These are phyloP conservation scores for Scrobipalpa costella DNA, from an alignment of 2,888 invertebrate species.

Conservation along the genomic window DNA sequence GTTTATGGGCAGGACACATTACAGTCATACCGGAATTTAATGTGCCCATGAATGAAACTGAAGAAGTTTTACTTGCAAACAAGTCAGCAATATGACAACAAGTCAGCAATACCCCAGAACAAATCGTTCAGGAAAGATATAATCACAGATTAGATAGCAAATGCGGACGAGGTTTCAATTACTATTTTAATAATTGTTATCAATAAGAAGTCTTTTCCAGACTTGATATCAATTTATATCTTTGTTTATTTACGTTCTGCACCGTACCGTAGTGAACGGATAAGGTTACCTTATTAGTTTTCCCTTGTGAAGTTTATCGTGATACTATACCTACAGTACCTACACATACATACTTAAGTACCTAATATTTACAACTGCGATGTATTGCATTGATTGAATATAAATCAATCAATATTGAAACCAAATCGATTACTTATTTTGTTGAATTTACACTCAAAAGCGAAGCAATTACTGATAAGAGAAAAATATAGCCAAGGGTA, in stretches of 20 bases:
- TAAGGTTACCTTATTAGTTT: constrained; percentile 30
- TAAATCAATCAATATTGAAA: no score
- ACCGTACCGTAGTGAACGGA: constrained; percentile 31
- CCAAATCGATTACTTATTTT: no score
- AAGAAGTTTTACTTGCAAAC: no score
- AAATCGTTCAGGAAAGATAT: neutral
- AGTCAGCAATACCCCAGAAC: neutral
- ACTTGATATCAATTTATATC: neutral
- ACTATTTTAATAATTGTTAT: no score
- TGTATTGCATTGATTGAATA: neutral
- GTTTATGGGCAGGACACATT: no score
- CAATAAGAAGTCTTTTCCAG: no score
- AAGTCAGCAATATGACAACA: neutral
- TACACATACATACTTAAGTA: neutral
- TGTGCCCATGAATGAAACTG: neutral
- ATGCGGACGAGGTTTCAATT: no score
- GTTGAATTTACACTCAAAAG: no score
- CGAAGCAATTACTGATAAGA: no score
- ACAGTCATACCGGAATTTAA: no score
- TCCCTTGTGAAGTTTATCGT: constrained; percentile 30
- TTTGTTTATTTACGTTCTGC: constrained; percentile 14
- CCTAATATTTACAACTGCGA: neutral
- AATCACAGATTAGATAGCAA: no score
- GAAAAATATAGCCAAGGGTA: no score
- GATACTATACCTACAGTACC: constrained; percentile 17